phyloP scores from a whole-genome alignment of 53 echinoderm and acorn worm species.

The Actinopyga echinites region DNA sequence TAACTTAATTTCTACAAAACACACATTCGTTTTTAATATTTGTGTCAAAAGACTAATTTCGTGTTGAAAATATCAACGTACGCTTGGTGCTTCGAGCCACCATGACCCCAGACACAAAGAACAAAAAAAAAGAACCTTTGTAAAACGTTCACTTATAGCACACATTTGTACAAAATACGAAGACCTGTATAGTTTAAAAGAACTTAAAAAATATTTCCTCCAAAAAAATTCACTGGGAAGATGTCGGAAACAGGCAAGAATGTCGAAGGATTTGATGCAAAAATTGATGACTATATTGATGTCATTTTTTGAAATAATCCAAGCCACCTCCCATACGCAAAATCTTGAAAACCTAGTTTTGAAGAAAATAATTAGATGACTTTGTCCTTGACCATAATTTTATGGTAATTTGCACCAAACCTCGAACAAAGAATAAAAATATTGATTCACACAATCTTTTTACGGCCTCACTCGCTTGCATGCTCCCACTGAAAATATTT shows the following conservation, averaged over 20 bases:
- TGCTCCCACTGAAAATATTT: too few relatives aligned
- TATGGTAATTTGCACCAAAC: neutral
- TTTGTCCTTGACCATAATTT: conserved; percentile 24
- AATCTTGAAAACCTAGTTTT: too few relatives aligned
- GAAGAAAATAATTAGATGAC: too few relatives aligned
- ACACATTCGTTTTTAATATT: conserved; percentile 11
- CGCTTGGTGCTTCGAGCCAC: too few relatives aligned
- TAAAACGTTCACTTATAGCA: conserved; percentile 20
- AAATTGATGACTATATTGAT: too few relatives aligned
- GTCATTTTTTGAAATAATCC: too few relatives aligned
- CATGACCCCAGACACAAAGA: too few relatives aligned
- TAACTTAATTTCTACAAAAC: conserved; percentile 42
- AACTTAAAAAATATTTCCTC: neutral
- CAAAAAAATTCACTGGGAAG: neutral
- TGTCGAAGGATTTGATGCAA: neutral
- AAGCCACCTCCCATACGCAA: too few relatives aligned
- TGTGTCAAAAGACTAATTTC: neutral
- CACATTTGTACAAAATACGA: conserved; percentile 28
- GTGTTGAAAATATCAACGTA: too few relatives aligned
- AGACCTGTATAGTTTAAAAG: neutral
- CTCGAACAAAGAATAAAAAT: neutral
- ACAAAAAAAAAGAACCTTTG: neutral
- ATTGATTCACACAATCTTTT: too few relatives aligned
- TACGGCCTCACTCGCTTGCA: too few relatives aligned
- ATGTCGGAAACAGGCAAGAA: conserved; percentile 1